These are phyloP conservation scores for Enteromius treurensis DNA, from an alignment of 2,797 vertebrate genomes.

Conservation along the genomic window DNA sequence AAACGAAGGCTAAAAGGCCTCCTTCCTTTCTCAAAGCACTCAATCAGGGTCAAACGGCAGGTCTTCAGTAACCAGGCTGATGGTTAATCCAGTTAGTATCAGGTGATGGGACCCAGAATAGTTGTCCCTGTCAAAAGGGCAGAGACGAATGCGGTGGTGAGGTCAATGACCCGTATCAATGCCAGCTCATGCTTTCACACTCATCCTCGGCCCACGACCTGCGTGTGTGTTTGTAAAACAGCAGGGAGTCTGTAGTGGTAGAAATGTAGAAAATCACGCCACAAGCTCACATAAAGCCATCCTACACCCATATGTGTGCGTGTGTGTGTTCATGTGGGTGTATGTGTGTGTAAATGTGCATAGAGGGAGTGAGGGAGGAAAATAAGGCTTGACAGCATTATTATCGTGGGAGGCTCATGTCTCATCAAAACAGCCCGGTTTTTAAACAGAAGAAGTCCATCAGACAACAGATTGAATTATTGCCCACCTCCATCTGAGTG, in stretches of 20 bases:
- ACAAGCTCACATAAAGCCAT: conserved; percentile 1
- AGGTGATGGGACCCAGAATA: conserved; percentile 23
- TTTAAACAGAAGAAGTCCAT: conserved; percentile 30
- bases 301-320: conserved; percentile 15
- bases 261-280: not conserved
- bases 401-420: conserved; percentile 29
- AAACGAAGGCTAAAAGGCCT: not conserved
- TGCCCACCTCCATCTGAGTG: conserved; percentile 44
- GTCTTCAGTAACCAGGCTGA: conserved; percentile 7
- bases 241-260: conserved; percentile 26
- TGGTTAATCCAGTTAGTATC: conserved; percentile 11
- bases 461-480: conserved; percentile 40
- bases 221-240: conserved; percentile 18
- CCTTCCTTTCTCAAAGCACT: not conserved
- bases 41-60: not conserved
- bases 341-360: conserved; percentile 38
- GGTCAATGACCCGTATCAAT: not conserved
- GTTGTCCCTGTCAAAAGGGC: not conserved
- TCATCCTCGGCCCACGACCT: conserved; percentile 29
- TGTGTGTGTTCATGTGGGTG: conserved; percentile 19
- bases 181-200: conserved; percentile 41
- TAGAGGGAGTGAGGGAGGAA: conserved; percentile 29
- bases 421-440: conserved; percentile 40
- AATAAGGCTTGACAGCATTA: conserved; percentile 19
- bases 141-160: not conserved